These are phyloP conservation scores for Gavialis gangeticus DNA, from an alignment of 2,113 vertebrate genomes.

Conservation along the genomic window DNA sequence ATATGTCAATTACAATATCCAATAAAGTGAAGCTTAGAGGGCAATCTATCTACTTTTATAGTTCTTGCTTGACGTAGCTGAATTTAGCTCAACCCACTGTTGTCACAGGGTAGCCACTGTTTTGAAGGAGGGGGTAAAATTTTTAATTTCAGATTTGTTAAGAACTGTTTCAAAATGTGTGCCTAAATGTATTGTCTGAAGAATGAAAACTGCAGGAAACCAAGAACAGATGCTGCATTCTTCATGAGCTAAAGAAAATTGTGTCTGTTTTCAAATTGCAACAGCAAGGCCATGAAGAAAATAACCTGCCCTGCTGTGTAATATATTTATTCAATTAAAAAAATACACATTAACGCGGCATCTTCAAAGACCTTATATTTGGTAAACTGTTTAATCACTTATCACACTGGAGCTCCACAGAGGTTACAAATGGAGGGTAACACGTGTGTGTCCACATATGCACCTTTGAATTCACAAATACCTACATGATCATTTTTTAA, in stretches of 20 bases:
- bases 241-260: slow-evolving; percentile 62
- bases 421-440: neutral
- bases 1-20: slow-evolving; percentile 93
- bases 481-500: neutral
- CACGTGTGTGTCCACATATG: neutral
- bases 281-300: slow-evolving; percentile 73
- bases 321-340: slow-evolving; percentile 77
- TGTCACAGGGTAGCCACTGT: slow-evolving; percentile 76
- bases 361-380: slow-evolving; percentile 40
- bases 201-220: slow-evolving; percentile 67
- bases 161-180: slow-evolving; percentile 43
- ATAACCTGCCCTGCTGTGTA: slow-evolving; percentile 75
- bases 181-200: slow-evolving; percentile 38
- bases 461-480: neutral
- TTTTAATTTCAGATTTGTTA: slow-evolving; percentile 58
- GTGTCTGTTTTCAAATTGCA: slow-evolving; percentile 64
- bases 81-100: slow-evolving; percentile 81
- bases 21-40: slow-evolving; percentile 91
- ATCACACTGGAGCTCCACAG: neutral
- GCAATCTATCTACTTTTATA: slow-evolving; percentile 90
- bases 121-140: slow-evolving; percentile 60
- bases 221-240: slow-evolving; percentile 59
- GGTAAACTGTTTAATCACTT: slow-evolving; percentile 35
- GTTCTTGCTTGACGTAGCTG: slow-evolving; percentile 81
- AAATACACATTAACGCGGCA: slow-evolving; percentile 46